A percentile compares a stretch with the other conserved stretches of the same genome.
Conservation (phyloP, 2,888 invertebrate species). For the Trimorus sp. region DNA sequence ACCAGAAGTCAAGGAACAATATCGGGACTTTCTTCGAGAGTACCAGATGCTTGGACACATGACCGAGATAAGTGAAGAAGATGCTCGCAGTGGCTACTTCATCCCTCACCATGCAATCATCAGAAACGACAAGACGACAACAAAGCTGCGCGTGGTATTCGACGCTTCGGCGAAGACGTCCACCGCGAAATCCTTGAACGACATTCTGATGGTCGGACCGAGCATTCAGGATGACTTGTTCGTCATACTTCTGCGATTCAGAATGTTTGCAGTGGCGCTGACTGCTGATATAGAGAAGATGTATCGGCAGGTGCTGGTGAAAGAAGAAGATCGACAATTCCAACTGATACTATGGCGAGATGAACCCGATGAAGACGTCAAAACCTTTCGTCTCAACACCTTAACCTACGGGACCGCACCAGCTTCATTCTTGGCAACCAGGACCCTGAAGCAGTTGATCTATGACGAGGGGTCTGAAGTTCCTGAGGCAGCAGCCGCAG, state of each 20-base stretch:
- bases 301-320: slow-evolving; percentile 10
- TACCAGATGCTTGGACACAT: slow-evolving; percentile 4
- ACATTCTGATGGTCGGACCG: slow-evolving; percentile 68
- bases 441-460: neutral
- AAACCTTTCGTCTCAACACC: slow-evolving; percentile 19
- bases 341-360: slow-evolving; percentile 28
- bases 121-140: neutral
- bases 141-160: slow-evolving; percentile 71
- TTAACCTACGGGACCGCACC: slow-evolving; percentile 25
- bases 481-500: neutral
- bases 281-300: slow-evolving; percentile 71
- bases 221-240: slow-evolving; percentile 67
- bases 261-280: slow-evolving; percentile 63
- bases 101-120: slow-evolving; percentile 7
- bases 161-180: slow-evolving; percentile 70
- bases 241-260: slow-evolving; percentile 67
- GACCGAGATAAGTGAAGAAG: neutral
- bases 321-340: neutral
- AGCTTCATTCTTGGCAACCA: slow-evolving; percentile 4
- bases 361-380: neutral
- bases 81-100: neutral
- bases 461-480: slow-evolving; percentile 18
- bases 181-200: slow-evolving; percentile 70
- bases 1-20: neutral
- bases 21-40: neutral